These are phyloP conservation scores for Nomada fabriciana DNA, from an alignment of 2,888 invertebrate species.

Conservation along the genomic window DNA sequence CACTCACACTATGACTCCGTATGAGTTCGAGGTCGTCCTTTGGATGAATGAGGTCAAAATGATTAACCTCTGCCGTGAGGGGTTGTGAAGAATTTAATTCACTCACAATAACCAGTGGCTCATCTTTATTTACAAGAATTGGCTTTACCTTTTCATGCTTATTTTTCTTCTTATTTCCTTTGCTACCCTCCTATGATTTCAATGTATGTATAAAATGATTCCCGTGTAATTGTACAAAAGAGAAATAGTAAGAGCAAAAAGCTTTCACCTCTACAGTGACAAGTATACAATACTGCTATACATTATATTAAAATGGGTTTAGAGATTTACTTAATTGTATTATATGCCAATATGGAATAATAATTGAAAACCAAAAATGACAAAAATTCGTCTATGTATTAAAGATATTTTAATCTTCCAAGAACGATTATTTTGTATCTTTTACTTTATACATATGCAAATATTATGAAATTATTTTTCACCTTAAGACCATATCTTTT, in stretches of 20 bases:
- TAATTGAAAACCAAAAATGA: background rate
- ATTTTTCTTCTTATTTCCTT: slow-evolving; percentile 88
- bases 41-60: slow-evolving; percentile 92
- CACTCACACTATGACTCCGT: slow-evolving; percentile 85
- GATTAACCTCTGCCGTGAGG: slow-evolving; percentile 86
- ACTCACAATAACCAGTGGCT: slow-evolving; percentile 85
- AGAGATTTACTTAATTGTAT: slow-evolving; percentile 9
- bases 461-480: slow-evolving; percentile 65
- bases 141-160: slow-evolving; percentile 90
- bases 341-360: slow-evolving; percentile 11
- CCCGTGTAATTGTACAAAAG: slow-evolving; percentile 74
- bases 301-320: slow-evolving; percentile 60
- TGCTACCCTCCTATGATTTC: slow-evolving; percentile 82
- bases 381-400: background rate
- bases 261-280: slow-evolving; percentile 29
- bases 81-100: slow-evolving; percentile 83
- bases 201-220: slow-evolving; percentile 67
- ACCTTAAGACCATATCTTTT: slow-evolving; percentile 73
- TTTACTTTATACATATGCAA: slow-evolving; percentile 16
- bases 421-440: background rate
- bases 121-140: slow-evolving; percentile 91
- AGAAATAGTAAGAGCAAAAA: slow-evolving; percentile 35
- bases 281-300: slow-evolving; percentile 18
- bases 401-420: background rate
- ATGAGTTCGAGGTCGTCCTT: slow-evolving; percentile 91